A percentile compares a stretch with the other conserved stretches of the same genome.
These are phyloP conservation scores for Nothoprocta perdicaria DNA, from an alignment of 2,113 vertebrate species.

Conservation along the genomic window DNA sequence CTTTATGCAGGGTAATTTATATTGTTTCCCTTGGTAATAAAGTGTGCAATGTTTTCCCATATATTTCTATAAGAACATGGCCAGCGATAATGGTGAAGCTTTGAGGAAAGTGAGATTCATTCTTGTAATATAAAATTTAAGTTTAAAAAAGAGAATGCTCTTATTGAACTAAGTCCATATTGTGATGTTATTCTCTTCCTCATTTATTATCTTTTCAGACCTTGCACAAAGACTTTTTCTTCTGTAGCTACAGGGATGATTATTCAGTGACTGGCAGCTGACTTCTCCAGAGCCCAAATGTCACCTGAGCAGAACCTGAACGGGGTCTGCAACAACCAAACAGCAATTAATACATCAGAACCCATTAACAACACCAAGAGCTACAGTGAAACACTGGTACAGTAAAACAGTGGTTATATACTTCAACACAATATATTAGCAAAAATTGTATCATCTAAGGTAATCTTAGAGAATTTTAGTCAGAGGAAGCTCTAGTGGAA, in stretches of 20 bases:
- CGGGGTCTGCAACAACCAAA: neutral
- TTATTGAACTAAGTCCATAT: neutral
- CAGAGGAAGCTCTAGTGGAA: neutral
- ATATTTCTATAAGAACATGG: neutral
- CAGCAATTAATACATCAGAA: neutral
- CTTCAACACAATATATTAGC: neutral
- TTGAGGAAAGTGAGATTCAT: neutral
- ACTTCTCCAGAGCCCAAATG: neutral
- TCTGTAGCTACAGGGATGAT: neutral
- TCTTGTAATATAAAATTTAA: neutral
- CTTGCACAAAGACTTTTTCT: neutral
- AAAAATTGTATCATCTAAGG: neutral
- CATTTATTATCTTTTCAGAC: neutral
- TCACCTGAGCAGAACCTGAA: neutral
- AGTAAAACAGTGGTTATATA: neutral
- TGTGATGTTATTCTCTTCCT: accelerated
- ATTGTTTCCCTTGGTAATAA: too few species aligned
- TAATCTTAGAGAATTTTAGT: neutral
- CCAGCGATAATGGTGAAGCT: neutral
- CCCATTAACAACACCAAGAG: neutral
- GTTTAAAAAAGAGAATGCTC: neutral
- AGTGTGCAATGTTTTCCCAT: neutral
- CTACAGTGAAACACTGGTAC: neutral
- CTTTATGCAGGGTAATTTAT: neutral
- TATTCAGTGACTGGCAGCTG: neutral